Evolutionary conservation across 2,888 invertebrate species (phyloP).

Genomic region (Scaptomyza parva): DNA sequence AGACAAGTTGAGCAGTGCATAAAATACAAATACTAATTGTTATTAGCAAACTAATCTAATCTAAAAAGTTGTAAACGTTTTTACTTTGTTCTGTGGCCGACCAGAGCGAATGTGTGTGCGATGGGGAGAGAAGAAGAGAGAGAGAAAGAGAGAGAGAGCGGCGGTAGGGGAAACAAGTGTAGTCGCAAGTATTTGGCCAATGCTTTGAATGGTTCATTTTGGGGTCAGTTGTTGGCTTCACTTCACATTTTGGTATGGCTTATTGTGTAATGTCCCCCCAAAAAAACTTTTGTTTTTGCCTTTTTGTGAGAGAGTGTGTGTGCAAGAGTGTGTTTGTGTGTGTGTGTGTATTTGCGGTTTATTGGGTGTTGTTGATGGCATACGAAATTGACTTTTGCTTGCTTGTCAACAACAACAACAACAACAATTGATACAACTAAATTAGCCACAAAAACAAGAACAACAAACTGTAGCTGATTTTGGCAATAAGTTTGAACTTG

Average conservation of each 20-base stretch:
- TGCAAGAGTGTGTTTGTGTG: slow-evolving; percentile 23
- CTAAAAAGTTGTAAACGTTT: slow-evolving; percentile 82
- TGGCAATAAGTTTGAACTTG: slow-evolving; percentile 57
- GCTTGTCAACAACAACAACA: slow-evolving; percentile 60
- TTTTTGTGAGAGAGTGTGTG: slow-evolving; percentile 5
- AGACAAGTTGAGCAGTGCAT: slow-evolving; percentile 68
- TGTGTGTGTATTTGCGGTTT: slow-evolving; percentile 51
- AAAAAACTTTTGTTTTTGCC: slow-evolving; percentile 60
- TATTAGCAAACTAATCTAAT: slow-evolving; percentile 84
- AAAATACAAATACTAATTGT: slow-evolving; percentile 83
- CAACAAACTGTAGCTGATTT: slow-evolving; percentile 46
- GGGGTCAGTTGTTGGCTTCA: slow-evolving; percentile 62
- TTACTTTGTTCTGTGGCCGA: slow-evolving; percentile 72
- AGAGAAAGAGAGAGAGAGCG: neutral
- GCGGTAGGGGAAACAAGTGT: neutral
- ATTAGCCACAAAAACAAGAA: slow-evolving; percentile 41
- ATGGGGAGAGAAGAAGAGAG: neutral
- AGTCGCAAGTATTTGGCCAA: slow-evolving; percentile 54
- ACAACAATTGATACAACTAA: slow-evolving; percentile 23
- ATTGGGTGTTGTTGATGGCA: slow-evolving; percentile 76
- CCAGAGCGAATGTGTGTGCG: slow-evolving; percentile 35
- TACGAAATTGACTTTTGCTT: slow-evolving; percentile 79
- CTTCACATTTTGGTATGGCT: slow-evolving; percentile 39
- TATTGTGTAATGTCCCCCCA: slow-evolving; percentile 44
- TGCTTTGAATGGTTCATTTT: slow-evolving; percentile 70